Evolutionary conservation across 2,113 vertebrate genomes (phyloP), one percentile per base, ranked within the genome.

Genomic region (Megaptera novaeangliae): DNA sequence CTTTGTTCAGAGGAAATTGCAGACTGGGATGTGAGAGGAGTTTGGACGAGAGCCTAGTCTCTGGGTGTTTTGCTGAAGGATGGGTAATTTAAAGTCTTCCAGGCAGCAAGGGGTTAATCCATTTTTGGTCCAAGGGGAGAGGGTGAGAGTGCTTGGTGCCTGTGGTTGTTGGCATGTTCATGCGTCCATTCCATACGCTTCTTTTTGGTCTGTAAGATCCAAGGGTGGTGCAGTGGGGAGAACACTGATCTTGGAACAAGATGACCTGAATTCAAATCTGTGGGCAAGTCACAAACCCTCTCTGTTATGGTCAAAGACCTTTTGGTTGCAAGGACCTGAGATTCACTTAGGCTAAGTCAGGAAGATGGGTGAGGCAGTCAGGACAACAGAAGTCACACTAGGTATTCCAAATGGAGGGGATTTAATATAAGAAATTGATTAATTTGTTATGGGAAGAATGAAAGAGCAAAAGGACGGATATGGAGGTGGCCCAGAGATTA

Each of bases 1-100:
- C 98, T 97, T 93, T 97, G 87, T 95, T 96, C 92, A 15, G 92
- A 97, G 97, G 92, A 98, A 97, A 98, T 88, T 97, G 94, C 96
- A 95, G 92, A 6, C 92, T 41, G 68, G 66, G 68, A 66, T 91
- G 72, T 78, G 74, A 97, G 55, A 74, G 59, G 36, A 80, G 89
- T 80, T 93, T 96, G 89, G 96, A 95, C 63, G 55, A 68, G 72
- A 92, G 94, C 96, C 97, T 95, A 29, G 68, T 89, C 77, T 96
- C 23, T 31, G 66, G 57, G 55, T 44, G 41, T 83, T 95, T 93
- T 78, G 66, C 66, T 88, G 75, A 93, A 96, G 44, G 81, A 81
- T 46, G 46, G 46, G 93, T 44, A n/a, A 91, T 95, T 97, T 66
- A 39, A 85, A 69, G n/a, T 77, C 55, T n/a, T 92, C 41, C 20